phyloP scores from a whole-genome alignment of 2,113 vertebrate species.

The Plecturocebus donacophilus region DNA sequence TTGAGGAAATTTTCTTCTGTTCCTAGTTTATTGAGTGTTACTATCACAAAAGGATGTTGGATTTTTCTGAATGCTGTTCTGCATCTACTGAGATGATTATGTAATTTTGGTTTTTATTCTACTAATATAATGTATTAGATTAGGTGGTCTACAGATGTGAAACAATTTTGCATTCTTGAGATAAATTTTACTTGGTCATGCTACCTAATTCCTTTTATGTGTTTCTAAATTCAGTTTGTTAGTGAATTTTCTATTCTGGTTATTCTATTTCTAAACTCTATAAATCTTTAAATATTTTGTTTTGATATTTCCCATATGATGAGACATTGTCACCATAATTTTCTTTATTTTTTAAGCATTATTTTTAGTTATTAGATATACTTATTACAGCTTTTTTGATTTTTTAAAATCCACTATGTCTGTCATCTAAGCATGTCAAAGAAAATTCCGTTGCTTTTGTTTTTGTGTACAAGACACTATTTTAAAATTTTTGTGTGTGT shows the following conservation, averaged over 20 bases:
- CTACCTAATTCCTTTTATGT: not conserved
- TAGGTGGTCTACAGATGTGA: not conserved
- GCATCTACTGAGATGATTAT: not conserved
- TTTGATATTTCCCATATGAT: not conserved
- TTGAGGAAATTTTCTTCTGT: not conserved
- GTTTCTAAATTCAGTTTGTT: not conserved
- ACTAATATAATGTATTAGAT: not conserved
- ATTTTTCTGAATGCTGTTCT: not conserved
- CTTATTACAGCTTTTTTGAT: not conserved
- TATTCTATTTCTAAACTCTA: not conserved
- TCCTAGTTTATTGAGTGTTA: not conserved
- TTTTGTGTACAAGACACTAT: not conserved
- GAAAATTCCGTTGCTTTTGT: not conserved
- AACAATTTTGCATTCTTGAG: not conserved
- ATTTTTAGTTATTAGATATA: not conserved
- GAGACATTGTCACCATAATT: not conserved
- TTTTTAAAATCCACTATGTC: not conserved
- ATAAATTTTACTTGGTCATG: not conserved
- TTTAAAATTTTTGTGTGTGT: not conserved
- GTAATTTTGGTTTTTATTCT: not conserved
- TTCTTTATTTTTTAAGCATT: not conserved
- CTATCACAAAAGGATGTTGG: not conserved
- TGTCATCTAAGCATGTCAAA: not conserved
- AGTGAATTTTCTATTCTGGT: not conserved
- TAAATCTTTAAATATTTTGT: too few species aligned